Percentiles rank a stretch among this genome's conserved stretches.
Conservation (phyloP, 2,797 vertebrate genomes). For the Gouania willdenowi region DNA sequence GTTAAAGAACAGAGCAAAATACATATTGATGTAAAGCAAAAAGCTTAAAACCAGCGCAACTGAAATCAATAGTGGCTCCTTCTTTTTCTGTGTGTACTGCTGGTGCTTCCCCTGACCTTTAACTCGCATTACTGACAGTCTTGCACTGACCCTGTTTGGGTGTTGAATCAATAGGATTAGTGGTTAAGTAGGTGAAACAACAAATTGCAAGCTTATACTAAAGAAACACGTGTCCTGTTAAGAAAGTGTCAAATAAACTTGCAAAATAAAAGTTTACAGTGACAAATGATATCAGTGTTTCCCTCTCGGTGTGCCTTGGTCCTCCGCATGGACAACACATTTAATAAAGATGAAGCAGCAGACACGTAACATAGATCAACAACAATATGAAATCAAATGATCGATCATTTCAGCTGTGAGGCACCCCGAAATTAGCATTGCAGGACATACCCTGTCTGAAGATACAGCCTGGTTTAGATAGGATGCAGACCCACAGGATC, state of each 20-base stretch:
- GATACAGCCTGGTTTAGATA: no score
- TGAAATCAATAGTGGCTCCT: constrained; percentile 17
- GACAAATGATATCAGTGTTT: no score
- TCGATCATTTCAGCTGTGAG: no score
- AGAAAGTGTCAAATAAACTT: constrained; percentile 17
- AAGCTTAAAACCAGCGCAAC: constrained; percentile 34
- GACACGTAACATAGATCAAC: no score
- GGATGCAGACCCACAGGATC: constrained; percentile 21
- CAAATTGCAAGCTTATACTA: constrained; percentile 17
- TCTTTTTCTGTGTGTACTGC: constrained; percentile 16
- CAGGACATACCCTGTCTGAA: no score
- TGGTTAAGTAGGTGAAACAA: constrained; percentile 19
- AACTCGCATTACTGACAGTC: constrained; percentile 38
- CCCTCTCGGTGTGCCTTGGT: no score
- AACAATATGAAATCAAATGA: no score
- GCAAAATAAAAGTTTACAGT: constrained; percentile 37
- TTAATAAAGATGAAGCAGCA: no score
- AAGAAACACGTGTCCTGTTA: constrained; percentile 32
- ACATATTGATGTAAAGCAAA: constrained; percentile 41
- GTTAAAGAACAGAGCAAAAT: no score
- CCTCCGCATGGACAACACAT: no score
- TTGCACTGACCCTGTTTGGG: constrained; percentile 21
- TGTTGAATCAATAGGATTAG: constrained; percentile 46
- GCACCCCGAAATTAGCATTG: no score
- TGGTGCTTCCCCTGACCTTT: constrained; percentile 41